These are phyloP conservation scores for Cynocephalus volans DNA, from an alignment of 2,113 vertebrate genomes.

Conservation along the genomic window DNA sequence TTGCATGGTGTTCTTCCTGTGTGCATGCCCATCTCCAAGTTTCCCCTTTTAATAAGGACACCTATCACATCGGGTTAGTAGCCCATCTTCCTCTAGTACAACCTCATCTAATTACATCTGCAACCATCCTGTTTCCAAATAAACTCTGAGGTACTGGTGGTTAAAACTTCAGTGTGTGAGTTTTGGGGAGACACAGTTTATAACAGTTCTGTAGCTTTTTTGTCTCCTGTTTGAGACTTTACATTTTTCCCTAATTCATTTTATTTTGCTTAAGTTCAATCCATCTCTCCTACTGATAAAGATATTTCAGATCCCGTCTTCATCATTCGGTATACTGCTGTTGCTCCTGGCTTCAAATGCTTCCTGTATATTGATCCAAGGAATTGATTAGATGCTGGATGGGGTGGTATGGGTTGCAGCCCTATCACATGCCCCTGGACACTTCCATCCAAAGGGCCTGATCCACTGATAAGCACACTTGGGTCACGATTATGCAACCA, in stretches of 20 bases:
- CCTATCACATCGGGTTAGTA: neutral
- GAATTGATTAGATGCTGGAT: neutral
- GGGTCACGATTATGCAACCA: neutral
- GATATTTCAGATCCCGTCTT: neutral
- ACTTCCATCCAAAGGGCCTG: neutral
- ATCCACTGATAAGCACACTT: neutral
- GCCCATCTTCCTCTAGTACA: neutral
- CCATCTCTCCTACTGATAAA: neutral
- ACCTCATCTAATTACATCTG: neutral
- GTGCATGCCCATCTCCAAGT: neutral
- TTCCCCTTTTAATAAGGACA: neutral
- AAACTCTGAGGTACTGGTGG: neutral
- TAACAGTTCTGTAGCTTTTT: neutral
- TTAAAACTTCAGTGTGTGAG: neutral
- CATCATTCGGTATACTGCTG: neutral
- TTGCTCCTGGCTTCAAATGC: neutral
- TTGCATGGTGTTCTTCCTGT: neutral
- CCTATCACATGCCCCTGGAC: neutral
- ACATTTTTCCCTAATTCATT: neutral
- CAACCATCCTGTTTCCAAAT: slow-evolving; percentile 44
- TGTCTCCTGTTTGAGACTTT: neutral
- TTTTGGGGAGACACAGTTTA: neutral
- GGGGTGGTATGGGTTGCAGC: neutral
- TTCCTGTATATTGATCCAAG: slow-evolving; percentile 9
- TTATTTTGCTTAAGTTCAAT: slow-evolving; percentile 16